Base-by-base conservation (phyloP, 2,888 invertebrate species). In the Caenorhabditis sp. region DNA sequence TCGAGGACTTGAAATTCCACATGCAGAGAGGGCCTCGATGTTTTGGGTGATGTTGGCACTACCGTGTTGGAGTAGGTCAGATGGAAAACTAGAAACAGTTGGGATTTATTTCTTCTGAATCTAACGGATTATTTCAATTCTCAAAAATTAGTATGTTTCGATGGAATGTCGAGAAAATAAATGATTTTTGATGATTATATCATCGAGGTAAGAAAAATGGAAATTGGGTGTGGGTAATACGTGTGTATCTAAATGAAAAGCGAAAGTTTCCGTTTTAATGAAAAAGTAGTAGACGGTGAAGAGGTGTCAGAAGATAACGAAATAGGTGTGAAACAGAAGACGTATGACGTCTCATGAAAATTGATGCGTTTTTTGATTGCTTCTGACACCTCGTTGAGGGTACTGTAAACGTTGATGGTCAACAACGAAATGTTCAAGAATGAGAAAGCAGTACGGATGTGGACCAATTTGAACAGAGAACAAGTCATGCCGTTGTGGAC, bases 1-100 rank as follows among this genome's bases (percentile, higher is more conserved):
- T 4, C 82, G 68, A 8, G 76, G 70, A 12, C 77, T 76, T 19
- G 84, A 81, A 19, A 86, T 80, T 35, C 88, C 87, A 38, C 70
- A 68, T 14, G 81, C 74, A 5, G 76, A 64, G 2, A 88, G 47
- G 10, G 85, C 68, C 16, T 87, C 85, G 58, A 88, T 74, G 49
- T 64, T 59, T 12, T 28, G 56, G 31, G 59, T 47, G 31, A 85
- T 73, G 16, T 56, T 49, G 7, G 51, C 38, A 14, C 68, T 49
- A 8, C 87, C 85, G 16, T 68, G 61, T 19, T 56, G 51, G 47
- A 85, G 61, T 35, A 87, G 64, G 19, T 85, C 84, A 1, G 82
- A 73, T 8, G 85, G 82, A 49, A 82, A 87, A n/a, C 87, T 85
- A 76, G 24, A 75, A 68, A 14, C 16, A 6, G 26, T 26, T 22